These are phyloP conservation scores for Manis javanica DNA, from an alignment of 2,797 vertebrate genomes.

Conservation along the genomic window DNA sequence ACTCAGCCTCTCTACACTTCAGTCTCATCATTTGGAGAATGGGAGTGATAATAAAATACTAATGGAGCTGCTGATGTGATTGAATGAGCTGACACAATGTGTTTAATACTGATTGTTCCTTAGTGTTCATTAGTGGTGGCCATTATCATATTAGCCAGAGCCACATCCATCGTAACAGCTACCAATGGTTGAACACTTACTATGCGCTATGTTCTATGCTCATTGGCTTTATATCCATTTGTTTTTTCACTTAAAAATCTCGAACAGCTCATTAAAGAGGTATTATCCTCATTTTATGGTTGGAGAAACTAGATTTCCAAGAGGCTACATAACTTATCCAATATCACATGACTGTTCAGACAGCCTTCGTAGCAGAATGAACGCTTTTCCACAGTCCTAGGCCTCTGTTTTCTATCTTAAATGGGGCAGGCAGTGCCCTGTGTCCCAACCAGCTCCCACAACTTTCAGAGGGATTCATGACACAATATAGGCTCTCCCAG, in stretches of 20 bases:
- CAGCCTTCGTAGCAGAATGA: background rate
- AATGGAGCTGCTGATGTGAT: background rate
- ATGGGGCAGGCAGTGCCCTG: background rate
- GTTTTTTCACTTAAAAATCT: background rate
- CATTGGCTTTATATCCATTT: background rate
- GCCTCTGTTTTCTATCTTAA: background rate
- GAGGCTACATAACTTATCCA: background rate
- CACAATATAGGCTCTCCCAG: background rate
- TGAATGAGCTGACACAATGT: background rate
- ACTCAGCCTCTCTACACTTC: background rate
- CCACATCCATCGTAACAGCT: background rate
- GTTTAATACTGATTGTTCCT: background rate
- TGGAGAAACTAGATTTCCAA: background rate
- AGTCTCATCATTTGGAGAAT: background rate
- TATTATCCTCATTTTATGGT: background rate
- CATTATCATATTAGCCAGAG: background rate
- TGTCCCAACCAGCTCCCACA: background rate
- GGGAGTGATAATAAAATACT: background rate
- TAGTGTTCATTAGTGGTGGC: background rate
- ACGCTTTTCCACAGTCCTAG: background rate
- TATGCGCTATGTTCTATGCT: background rate
- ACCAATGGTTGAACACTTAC: background rate
- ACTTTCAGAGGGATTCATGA: too few relatives aligned
- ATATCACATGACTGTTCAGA: fast-evolving
- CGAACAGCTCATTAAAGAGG: background rate